Percentiles rank a stretch among this genome's conserved stretches.
These are phyloP conservation scores for Trematomus bernacchii DNA, from an alignment of 2,797 vertebrate species.

Conservation along the genomic window DNA sequence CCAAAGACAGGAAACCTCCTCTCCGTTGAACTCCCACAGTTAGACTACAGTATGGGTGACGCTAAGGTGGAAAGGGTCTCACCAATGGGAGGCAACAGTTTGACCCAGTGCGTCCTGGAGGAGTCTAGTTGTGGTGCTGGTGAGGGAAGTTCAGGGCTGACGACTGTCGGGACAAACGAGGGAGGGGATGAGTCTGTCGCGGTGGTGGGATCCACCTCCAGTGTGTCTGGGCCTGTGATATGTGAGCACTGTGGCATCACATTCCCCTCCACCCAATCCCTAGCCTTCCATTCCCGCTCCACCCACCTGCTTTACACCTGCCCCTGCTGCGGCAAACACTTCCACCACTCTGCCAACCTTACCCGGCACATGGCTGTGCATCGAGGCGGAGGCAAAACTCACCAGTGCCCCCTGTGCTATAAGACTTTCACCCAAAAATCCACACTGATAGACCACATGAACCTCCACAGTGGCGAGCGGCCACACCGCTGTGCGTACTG, in stretches of 20 bases:
- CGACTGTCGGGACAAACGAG: conserved; percentile 63
- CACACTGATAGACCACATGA: conserved; percentile 96
- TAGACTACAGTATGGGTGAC: conserved; percentile 81
- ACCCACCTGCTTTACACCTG: conserved; percentile 93
- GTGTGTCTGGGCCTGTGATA: conserved; percentile 82
- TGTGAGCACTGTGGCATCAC: conserved; percentile 93
- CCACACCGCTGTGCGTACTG: conserved; percentile 95
- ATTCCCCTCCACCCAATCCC: conserved; percentile 91
- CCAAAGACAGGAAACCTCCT: conserved; percentile 78
- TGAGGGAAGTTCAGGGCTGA: conserved; percentile 74
- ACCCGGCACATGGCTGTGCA: conserved; percentile 95
- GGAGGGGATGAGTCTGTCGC: conserved; percentile 85
- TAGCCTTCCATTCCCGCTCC: conserved; percentile 91
- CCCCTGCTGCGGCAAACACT: conserved; percentile 95
- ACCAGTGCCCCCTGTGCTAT: conserved; percentile 93
- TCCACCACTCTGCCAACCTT: conserved; percentile 94
- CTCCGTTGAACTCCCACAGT: conserved; percentile 82
- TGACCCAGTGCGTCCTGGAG: conserved; percentile 73
- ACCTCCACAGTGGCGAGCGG: conserved; percentile 94
- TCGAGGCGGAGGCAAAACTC: conserved; percentile 88
- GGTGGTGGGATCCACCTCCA: conserved; percentile 87
- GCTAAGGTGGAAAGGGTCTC: conserved; percentile 70
- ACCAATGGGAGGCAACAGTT: conserved; percentile 48
- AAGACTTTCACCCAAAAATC: conserved; percentile 97
- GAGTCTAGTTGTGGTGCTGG: conserved; percentile 55